phyloP scores from a whole-genome alignment of 2,888 invertebrate species.

The Parelbella ahira region DNA sequence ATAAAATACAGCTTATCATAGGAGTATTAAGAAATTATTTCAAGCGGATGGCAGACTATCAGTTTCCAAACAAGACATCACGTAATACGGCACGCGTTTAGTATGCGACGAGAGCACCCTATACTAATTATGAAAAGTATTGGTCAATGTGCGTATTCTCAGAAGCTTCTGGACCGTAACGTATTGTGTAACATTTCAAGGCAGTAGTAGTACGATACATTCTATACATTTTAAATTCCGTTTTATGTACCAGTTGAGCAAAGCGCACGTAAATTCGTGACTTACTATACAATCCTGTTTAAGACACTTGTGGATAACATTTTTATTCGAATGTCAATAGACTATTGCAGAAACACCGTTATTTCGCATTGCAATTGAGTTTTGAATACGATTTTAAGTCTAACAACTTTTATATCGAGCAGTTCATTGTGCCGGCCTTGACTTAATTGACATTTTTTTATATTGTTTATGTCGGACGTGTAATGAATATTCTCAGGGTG shows the following conservation, averaged over 20 bases:
- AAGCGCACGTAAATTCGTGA: slow-evolving; percentile 8
- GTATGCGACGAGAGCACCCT: slow-evolving; percentile 43
- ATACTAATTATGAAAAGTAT: slow-evolving; percentile 48
- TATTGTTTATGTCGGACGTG: no score
- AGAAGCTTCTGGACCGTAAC: slow-evolving; percentile 54
- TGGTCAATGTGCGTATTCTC: slow-evolving; percentile 55
- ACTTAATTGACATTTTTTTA: no score
- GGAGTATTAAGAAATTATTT: no score
- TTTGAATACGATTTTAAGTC: no score
- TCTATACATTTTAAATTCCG: slow-evolving; percentile 28
- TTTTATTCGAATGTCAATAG: no score
- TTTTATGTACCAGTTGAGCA: slow-evolving; percentile 6
- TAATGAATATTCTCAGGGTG: no score
- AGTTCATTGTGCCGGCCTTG: no score
- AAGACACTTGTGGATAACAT: no score
- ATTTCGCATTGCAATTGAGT: no score
- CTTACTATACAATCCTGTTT: background rate
- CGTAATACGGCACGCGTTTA: slow-evolving; percentile 8
- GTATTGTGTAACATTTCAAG: slow-evolving; percentile 40
- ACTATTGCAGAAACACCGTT: no score
- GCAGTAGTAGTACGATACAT: slow-evolving; percentile 28
- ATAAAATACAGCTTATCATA: no score
- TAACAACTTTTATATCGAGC: no score
- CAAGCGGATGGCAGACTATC: background rate
- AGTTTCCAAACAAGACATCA: slow-evolving; percentile 7